Evolutionary conservation across 2,888 invertebrate species (phyloP).

Genomic region (Acrobeloides nanus): DNA sequence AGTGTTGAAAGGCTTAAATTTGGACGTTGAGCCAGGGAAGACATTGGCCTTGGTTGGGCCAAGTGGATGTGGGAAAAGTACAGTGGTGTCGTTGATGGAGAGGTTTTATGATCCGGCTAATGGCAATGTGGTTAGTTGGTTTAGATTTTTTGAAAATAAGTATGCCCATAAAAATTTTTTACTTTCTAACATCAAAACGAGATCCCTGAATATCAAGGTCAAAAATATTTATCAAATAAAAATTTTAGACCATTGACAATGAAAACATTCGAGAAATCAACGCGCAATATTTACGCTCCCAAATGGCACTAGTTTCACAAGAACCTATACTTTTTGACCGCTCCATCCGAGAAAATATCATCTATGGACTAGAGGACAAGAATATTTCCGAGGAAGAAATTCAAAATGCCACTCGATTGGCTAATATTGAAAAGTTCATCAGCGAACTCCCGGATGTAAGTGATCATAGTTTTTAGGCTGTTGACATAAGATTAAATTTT

Average conservation of each 20-base stretch:
- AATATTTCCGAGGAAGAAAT: slow-evolving; percentile 48
- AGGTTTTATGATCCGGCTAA: slow-evolving; percentile 10
- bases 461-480: not conserved
- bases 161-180: not conserved
- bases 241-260: slow-evolving; percentile 41
- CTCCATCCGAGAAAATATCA: slow-evolving; percentile 31
- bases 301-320: slow-evolving; percentile 66
- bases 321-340: slow-evolving; percentile 24
- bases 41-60: slow-evolving; percentile 52
- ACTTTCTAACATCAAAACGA: not conserved
- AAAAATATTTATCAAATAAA: not conserved
- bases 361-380: slow-evolving; percentile 22
- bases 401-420: slow-evolving; percentile 50
- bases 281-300: slow-evolving; percentile 65
- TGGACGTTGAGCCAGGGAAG: slow-evolving; percentile 10
- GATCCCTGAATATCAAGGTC: not conserved
- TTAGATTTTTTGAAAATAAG: not conserved
- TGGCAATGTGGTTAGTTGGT: slow-evolving; percentile 2
- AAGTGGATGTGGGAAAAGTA: slow-evolving; percentile 21
- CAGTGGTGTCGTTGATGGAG: slow-evolving; percentile 10
- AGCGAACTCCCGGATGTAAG: slow-evolving; percentile 45
- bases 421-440: slow-evolving; percentile 56
- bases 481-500: not conserved
- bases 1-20: slow-evolving; percentile 9
- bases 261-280: slow-evolving; percentile 44